phyloP scores from a whole-genome alignment of 2,113 vertebrate species.

The Sminthopsis crassicaudata region DNA sequence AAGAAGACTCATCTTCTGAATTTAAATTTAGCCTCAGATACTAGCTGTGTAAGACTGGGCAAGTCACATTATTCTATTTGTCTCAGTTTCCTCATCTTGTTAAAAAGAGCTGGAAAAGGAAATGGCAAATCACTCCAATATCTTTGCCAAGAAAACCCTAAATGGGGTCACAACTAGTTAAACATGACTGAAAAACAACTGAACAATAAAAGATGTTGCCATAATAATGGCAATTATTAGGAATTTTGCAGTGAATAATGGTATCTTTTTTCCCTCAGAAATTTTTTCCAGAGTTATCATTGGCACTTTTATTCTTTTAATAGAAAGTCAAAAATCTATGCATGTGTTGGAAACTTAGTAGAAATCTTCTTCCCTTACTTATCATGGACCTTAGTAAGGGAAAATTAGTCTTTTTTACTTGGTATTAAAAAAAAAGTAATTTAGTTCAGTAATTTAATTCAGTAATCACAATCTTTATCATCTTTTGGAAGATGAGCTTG shows the following conservation, averaged over 20 bases:
- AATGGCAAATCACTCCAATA: no score
- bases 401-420: conserved; percentile 43
- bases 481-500: neutral
- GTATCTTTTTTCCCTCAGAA: conserved; percentile 48
- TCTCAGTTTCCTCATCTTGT: no score
- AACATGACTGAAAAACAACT: no score
- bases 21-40: no score
- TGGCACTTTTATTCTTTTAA: conserved; percentile 8
- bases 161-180: no score
- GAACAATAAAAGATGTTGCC: no score
- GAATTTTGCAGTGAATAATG: conserved; percentile 37
- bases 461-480: neutral
- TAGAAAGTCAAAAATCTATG: conserved; percentile 28
- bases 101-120: no score
- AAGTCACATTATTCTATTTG: no score
- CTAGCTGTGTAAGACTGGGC: no score
- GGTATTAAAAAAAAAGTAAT: neutral
- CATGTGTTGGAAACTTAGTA: neutral
- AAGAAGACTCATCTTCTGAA: no score
- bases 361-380: conserved; percentile 36
- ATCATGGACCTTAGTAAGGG: conserved; percentile 9
- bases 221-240: neutral
- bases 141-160: no score
- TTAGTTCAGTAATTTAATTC: neutral
- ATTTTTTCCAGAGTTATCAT: conserved; percentile 28